phyloP scores from a whole-genome alignment of 2,797 vertebrate genomes.

The Australoheros facetus region DNA sequence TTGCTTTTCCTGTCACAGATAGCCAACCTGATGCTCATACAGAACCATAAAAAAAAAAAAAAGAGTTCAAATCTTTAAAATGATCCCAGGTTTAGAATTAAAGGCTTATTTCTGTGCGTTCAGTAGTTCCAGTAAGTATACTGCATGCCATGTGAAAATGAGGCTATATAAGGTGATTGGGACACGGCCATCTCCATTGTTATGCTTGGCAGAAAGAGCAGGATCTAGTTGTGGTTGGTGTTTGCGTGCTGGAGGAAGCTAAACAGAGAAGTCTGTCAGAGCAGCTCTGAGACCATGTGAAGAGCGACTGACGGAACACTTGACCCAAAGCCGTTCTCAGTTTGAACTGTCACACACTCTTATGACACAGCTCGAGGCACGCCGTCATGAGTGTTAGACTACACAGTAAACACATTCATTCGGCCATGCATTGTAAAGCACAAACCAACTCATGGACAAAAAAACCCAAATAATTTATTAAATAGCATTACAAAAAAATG shows the following conservation, averaged over 20 bases:
- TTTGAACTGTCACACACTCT: conserved; percentile 71
- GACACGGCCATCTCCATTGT: conserved; percentile 72
- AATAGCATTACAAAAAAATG: conserved; percentile 55
- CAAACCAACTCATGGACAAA: conserved; percentile 34
- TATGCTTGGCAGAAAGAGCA: conserved; percentile 73
- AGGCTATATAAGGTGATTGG: conserved; percentile 77
- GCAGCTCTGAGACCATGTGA: conserved; percentile 54
- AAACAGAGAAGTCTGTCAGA: conserved; percentile 75
- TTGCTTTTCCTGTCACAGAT: neutral
- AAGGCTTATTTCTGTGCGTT: conserved; percentile 17
- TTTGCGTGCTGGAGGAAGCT: conserved; percentile 65
- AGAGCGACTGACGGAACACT: conserved; percentile 65
- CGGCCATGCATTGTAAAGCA: neutral
- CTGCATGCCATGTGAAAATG: conserved; percentile 54
- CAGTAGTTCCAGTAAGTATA: conserved; percentile 38
- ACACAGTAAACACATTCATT: conserved; percentile 52
- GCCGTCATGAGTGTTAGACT: conserved; percentile 46
- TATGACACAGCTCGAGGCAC: conserved; percentile 68
- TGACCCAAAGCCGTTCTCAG: conserved; percentile 62
- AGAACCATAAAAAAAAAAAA: neutral
- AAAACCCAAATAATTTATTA: conserved; percentile 45
- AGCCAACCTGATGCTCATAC: neutral
- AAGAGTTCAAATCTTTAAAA: neutral
- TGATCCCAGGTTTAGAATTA: neutral
- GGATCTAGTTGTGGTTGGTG: conserved; percentile 58